These are phyloP conservation scores for Leptura quadrifasciata DNA, from an alignment of 2,888 invertebrate species.

Conservation along the genomic window DNA sequence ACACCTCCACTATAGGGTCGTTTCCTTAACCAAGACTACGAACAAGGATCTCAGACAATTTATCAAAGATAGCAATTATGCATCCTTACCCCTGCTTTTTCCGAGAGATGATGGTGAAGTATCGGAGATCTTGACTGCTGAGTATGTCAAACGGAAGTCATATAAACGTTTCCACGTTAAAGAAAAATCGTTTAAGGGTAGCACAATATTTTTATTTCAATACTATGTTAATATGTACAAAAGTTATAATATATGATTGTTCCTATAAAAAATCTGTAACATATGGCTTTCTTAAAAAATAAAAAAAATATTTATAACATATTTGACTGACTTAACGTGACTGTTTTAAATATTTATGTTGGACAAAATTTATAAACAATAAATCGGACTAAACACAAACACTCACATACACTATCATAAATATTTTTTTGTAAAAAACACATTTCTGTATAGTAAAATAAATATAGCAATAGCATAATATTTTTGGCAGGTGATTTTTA, in stretches of 20 bases:
- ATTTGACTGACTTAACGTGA: constrained; percentile 48
- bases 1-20: too few species aligned
- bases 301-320: constrained; percentile 50
- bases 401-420: constrained; percentile 46
- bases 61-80: too few species aligned
- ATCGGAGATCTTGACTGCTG: too few species aligned
- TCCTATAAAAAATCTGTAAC: constrained; percentile 59
- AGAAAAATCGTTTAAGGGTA: constrained; percentile 41
- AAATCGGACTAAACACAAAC: constrained; percentile 49
- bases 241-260: constrained; percentile 59
- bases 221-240: constrained; percentile 60
- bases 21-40: too few species aligned
- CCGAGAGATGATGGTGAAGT: too few species aligned
- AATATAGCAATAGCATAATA: constrained; percentile 28
- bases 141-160: too few species aligned
- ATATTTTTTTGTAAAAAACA: constrained; percentile 38
- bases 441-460: constrained; percentile 36
- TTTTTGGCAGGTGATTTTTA: constrained; percentile 40
- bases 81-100: too few species aligned
- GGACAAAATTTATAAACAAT: constrained; percentile 50
- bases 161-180: too few species aligned
- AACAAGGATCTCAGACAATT: too few species aligned
- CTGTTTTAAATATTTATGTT: constrained; percentile 40
- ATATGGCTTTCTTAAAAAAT: constrained; percentile 58
- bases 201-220: constrained; percentile 57